These are phyloP conservation scores for Notodromas monacha DNA, from an alignment of 2,888 invertebrate genomes.

Conservation along the genomic window DNA sequence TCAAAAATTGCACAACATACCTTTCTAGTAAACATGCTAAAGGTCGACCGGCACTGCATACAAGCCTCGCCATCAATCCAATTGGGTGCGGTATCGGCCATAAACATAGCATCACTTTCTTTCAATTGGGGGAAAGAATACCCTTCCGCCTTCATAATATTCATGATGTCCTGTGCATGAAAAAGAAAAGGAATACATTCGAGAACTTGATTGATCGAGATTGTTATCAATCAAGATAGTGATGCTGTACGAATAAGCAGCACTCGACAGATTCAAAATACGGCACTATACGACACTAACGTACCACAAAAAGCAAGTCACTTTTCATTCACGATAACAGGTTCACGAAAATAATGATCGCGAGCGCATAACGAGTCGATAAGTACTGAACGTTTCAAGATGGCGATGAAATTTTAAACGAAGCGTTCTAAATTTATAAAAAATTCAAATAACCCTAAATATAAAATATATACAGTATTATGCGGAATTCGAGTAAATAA, in stretches of 20 bases:
- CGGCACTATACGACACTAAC: too few species aligned
- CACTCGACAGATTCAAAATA: too few species aligned
- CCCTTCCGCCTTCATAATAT: constrained; percentile 73
- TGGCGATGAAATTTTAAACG: too few species aligned
- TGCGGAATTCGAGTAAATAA: too few species aligned
- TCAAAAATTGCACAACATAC: constrained; percentile 14
- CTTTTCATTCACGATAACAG: too few species aligned
- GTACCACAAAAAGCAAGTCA: too few species aligned
- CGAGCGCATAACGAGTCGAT: too few species aligned
- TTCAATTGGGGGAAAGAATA: constrained; percentile 57
- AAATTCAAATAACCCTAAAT: too few species aligned
- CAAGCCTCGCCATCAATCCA: constrained; percentile 91
- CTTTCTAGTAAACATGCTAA: constrained; percentile 48
- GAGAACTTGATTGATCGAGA: background rate
- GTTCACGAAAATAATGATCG: too few species aligned
- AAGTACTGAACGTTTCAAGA: too few species aligned
- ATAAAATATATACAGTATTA: too few species aligned
- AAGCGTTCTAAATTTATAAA: too few species aligned
- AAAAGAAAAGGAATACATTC: constrained; percentile 12
- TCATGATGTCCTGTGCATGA: constrained; percentile 46
- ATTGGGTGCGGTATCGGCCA: constrained; percentile 77
- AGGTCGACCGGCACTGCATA: constrained; percentile 62
- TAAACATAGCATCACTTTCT: constrained; percentile 96
- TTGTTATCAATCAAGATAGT: background rate
- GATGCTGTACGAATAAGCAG: constrained; percentile 12